These are phyloP conservation scores for Drosophila suboccidentalis DNA, from an alignment of 2,888 invertebrate genomes.

Conservation along the genomic window DNA sequence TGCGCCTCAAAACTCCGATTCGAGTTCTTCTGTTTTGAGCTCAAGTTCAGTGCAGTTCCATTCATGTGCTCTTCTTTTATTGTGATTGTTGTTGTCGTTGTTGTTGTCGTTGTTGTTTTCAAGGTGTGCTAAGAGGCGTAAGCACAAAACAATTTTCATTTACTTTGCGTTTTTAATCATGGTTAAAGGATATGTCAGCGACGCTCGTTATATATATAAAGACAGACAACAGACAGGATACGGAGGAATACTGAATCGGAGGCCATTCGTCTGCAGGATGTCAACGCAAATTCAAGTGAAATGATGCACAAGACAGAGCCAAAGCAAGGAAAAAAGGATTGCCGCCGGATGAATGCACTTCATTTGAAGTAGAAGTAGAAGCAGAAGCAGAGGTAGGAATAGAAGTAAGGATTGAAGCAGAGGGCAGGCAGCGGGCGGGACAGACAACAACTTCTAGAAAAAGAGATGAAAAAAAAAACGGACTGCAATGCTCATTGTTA, in stretches of 20 bases:
- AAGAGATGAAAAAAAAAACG: slow-evolving; percentile 13
- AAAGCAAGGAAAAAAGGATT: slow-evolving; percentile 67
- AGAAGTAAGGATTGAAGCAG: not conserved
- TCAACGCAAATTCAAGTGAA: slow-evolving; percentile 77
- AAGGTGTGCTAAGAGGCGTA: slow-evolving; percentile 82
- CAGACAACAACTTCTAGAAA: slow-evolving; percentile 30
- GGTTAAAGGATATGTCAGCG: slow-evolving; percentile 79
- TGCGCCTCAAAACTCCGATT: slow-evolving; percentile 38
- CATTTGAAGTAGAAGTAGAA: slow-evolving; percentile 78
- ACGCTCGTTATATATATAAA: slow-evolving; percentile 59
- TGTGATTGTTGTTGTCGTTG: slow-evolving; percentile 11
- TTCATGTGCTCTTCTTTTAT: slow-evolving; percentile 8
- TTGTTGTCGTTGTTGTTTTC: slow-evolving; percentile 61
- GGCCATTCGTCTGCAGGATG: slow-evolving; percentile 60
- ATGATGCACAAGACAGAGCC: slow-evolving; percentile 67
- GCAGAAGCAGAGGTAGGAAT: slow-evolving; percentile 6
- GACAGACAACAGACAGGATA: slow-evolving; percentile 44
- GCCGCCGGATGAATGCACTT: slow-evolving; percentile 82
- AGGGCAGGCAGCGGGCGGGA: slow-evolving; percentile 22
- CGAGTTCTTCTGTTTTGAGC: slow-evolving; percentile 34
- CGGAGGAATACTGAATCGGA: slow-evolving; percentile 1
- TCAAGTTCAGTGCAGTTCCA: slow-evolving; percentile 57
- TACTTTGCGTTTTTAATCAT: slow-evolving; percentile 79
- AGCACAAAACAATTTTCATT: slow-evolving; percentile 82
- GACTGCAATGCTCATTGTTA: slow-evolving; percentile 69